Base-by-base conservation (phyloP, 1,140 invertebrate genomes). In the Acromyrmex charruanus region DNA sequence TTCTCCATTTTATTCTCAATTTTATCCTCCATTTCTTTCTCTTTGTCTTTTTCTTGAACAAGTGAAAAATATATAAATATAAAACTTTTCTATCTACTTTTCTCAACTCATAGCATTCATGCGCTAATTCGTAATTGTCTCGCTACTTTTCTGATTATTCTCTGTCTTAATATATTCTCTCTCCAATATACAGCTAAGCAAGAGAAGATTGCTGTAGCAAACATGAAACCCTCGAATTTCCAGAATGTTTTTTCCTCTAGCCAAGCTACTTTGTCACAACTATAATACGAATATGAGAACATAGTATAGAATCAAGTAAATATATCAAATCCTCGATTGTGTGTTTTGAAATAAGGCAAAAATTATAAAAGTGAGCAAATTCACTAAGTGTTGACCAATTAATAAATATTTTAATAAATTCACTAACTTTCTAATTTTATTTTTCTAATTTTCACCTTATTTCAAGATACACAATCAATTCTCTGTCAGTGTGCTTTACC, bases 241-340 rank as follows among this genome's bases (percentile, higher is more conserved):
- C 98, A 98, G 94, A 98, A 99, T 63, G 97, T 96, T 79, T 96
- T 95, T 93, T 98, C 97, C 91, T 98, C 97, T 49, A 98, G 95
- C 95, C 97, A 97, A 21, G 96, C 96, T 18, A 97, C 96, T 88
- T 95, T 96, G 88, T 97, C 97, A 92, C 97, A 97, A 92, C 97
- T 96, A 89, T 82, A 96, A 95, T 75, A 87, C 81, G 77, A 53
- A 25, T 16, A 35, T 68, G 0, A 59, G n/a, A 31, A 77, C 0
- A 6, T 2, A 53, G 28, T 31, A 12, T 39, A n/a, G 3, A 49
- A 5, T 0, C 65, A 53, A 12, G 7, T 16, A 3, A 28, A 59
- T 12, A 85, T 39, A 35, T 28, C 39, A 44, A 44, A 44, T 44
- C 9, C 10, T 44, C 9, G 1, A 44, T 44, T 12, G 0, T 44